Conservation (phyloP, 2,888 invertebrate genomes). For the Pandemis corylana region DNA sequence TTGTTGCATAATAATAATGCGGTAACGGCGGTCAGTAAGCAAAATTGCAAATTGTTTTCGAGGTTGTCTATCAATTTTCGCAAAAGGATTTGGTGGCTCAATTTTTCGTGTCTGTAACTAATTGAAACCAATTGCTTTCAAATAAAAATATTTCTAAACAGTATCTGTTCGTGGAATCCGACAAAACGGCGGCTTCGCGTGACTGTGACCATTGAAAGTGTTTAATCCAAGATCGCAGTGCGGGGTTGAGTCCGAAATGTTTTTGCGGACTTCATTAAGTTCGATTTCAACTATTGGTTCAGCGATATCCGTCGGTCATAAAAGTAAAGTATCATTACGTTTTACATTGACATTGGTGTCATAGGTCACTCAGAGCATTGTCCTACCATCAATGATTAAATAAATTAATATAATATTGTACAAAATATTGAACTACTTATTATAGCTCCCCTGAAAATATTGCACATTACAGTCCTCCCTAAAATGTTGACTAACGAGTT, state of each 20-base stretch:
- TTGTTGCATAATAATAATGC: neutral
- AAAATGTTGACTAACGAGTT: neutral
- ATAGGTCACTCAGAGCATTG: neutral
- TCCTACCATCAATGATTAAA: no score
- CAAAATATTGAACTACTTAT: no score
- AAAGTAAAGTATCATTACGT: neutral
- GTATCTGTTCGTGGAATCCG: conserved; percentile 57
- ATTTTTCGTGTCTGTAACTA: conserved; percentile 62
- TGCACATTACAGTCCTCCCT: no score
- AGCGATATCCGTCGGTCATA: neutral
- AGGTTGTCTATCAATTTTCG: conserved; percentile 43
- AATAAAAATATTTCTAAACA: conserved; percentile 63
- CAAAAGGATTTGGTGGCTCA: conserved; percentile 53
- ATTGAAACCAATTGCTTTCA: conserved; percentile 62
- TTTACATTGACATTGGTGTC: neutral
- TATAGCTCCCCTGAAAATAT: no score
- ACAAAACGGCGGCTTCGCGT: conserved; percentile 55
- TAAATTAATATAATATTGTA: no score
- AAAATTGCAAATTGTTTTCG: conserved; percentile 1
- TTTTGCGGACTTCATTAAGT: conserved; percentile 33
- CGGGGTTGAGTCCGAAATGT: conserved; percentile 13
- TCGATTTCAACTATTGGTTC: conserved; percentile 12
- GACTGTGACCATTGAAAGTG: conserved; percentile 50
- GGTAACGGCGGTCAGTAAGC: conserved; percentile 2
- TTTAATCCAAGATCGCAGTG: conserved; percentile 32